phyloP scores from a whole-genome alignment of 1,140 invertebrate species.

The Gerris buenoi region DNA sequence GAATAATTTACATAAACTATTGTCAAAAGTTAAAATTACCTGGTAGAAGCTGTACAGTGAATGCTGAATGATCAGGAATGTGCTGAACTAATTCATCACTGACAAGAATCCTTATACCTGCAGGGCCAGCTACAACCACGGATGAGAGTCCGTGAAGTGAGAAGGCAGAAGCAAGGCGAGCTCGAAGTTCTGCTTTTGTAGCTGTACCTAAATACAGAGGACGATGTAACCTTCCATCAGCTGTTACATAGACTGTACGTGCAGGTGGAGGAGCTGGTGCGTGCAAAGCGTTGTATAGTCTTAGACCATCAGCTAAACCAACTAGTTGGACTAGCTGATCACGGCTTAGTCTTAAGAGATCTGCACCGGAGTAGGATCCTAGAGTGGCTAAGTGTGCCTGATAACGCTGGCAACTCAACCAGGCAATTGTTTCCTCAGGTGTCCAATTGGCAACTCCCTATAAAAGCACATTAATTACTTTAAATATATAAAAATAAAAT shows the following conservation, averaged over 20 bases:
- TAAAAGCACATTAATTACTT: background rate
- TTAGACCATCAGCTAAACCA: slow-evolving; percentile 76
- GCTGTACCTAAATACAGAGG: slow-evolving; percentile 59
- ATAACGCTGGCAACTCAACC: slow-evolving; percentile 69
- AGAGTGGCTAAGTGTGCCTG: slow-evolving; percentile 56
- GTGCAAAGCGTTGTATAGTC: slow-evolving; percentile 78
- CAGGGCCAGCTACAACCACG: slow-evolving; percentile 46
- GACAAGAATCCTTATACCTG: slow-evolving; percentile 55
- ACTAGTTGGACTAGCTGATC: slow-evolving; percentile 89
- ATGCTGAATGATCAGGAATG: slow-evolving; percentile 47
- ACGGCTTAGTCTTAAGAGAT: slow-evolving; percentile 67
- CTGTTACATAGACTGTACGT: slow-evolving; percentile 34
- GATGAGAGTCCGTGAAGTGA: slow-evolving; percentile 35
- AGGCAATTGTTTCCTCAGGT: slow-evolving; percentile 52
- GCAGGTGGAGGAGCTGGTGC: slow-evolving; percentile 31
- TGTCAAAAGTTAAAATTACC: slow-evolving; percentile 22
- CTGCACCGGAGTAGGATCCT: slow-evolving; percentile 56
- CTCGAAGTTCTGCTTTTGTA: slow-evolving; percentile 35
- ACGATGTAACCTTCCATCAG: slow-evolving; percentile 46
- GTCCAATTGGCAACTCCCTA: slow-evolving; percentile 7
- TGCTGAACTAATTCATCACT: slow-evolving; percentile 54
- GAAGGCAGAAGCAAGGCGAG: slow-evolving; percentile 48
- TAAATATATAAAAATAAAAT: background rate
- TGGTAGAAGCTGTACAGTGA: slow-evolving; percentile 38
- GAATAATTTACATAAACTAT: background rate